A percentile compares a stretch with the other conserved stretches of the same genome.
phyloP scores from a whole-genome alignment of 2,113 vertebrate genomes.

The Oreochromis aureus region DNA sequence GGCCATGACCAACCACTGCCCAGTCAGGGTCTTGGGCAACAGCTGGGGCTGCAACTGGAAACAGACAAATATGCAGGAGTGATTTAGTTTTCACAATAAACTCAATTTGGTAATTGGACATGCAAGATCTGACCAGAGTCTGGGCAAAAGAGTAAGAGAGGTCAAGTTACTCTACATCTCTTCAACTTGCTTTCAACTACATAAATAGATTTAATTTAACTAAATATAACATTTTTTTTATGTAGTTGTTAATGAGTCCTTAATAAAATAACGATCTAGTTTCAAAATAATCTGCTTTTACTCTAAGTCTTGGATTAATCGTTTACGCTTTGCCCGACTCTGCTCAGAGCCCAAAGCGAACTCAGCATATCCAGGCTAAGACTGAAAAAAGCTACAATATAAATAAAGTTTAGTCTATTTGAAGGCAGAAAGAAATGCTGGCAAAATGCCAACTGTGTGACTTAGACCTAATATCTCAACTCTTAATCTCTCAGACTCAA shows the following conservation, averaged over 20 bases:
- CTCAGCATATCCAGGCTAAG: background rate
- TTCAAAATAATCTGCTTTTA: background rate
- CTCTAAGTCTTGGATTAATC: background rate
- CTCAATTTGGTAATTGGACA: background rate
- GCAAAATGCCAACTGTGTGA: background rate
- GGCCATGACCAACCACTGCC: conserved; percentile 81
- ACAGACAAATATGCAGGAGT: background rate
- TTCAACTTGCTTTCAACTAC: background rate
- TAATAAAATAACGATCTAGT: background rate
- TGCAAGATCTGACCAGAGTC: background rate
- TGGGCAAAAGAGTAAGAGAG: background rate
- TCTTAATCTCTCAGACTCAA: background rate
- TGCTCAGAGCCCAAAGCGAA: background rate
- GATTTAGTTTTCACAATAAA: background rate
- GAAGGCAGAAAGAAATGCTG: accelerated
- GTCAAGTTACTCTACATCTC: background rate
- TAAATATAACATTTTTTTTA: background rate
- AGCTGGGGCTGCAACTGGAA: conserved; percentile 26
- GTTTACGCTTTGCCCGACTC: accelerated
- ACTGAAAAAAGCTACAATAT: background rate
- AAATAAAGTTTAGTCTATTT: background rate
- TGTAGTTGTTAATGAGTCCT: background rate
- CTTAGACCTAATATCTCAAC: background rate
- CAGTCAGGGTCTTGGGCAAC: conserved; percentile 69
- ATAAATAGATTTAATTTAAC: background rate